A percentile compares a stretch with the other conserved stretches of the same genome.
Conservation (phyloP, 2,113 vertebrate species). For the Lepidothrix coronata region DNA sequence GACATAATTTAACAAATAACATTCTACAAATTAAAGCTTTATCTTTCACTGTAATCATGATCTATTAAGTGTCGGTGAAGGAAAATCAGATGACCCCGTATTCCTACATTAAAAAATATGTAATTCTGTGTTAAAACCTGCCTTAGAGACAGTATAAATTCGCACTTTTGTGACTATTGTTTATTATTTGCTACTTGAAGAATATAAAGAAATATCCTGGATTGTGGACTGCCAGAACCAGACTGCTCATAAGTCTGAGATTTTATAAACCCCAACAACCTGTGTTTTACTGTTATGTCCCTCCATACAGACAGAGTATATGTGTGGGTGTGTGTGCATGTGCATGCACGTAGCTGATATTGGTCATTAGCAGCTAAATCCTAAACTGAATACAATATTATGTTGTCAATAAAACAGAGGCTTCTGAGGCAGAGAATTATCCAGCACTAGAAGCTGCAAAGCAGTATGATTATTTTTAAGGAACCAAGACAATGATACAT, state of each 20-base stretch:
- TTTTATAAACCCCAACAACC: background rate
- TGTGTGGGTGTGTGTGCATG: fast-evolving
- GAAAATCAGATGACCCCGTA: background rate
- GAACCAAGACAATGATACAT: background rate
- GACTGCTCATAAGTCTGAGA: background rate
- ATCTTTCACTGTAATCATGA: background rate
- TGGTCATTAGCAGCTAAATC: background rate
- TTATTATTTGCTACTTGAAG: background rate
- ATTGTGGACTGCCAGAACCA: background rate
- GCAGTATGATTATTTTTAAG: background rate
- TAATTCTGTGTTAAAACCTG: background rate
- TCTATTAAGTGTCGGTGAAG: background rate
- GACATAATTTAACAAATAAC: background rate
- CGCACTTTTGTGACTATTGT: background rate
- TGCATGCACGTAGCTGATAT: fast-evolving
- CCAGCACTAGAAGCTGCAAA: background rate
- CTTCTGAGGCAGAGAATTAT: background rate
- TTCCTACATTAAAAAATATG: background rate
- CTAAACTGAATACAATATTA: background rate
- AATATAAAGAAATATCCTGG: background rate
- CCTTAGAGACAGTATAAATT: background rate
- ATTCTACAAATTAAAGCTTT: background rate
- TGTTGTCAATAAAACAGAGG: background rate
- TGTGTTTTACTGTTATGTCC: background rate
- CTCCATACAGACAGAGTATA: background rate